Conservation (phyloP, 2,797 vertebrate species). For the Manis crassicaudata region DNA sequence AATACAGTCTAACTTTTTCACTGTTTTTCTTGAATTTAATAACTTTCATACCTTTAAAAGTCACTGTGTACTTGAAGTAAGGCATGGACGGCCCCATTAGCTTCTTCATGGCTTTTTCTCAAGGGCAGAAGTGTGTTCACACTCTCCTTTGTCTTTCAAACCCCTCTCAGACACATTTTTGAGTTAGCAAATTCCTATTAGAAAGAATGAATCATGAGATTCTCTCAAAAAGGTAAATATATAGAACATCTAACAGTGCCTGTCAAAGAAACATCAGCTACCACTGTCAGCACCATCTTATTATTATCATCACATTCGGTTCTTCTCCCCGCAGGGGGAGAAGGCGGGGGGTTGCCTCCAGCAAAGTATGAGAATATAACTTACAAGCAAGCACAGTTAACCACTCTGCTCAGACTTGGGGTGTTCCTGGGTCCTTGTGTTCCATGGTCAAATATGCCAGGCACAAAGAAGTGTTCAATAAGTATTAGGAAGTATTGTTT, state of each 20-base stretch:
- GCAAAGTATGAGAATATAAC: not conserved
- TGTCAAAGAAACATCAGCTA: not conserved
- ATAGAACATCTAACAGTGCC: not conserved
- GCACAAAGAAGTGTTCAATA: not conserved
- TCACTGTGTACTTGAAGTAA: not conserved
- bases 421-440: not conserved
- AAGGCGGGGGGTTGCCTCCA: not conserved
- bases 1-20: not conserved
- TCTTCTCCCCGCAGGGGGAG: not conserved
- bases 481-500: not conserved
- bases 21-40: not conserved
- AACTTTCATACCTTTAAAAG: not conserved
- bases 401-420: not conserved
- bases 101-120: not conserved
- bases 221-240: slow-evolving; percentile 15
- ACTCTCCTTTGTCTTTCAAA: not conserved
- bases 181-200: not conserved
- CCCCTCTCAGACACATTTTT: not conserved
- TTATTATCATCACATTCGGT: not conserved
- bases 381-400: not conserved
- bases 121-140: not conserved
- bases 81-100: not conserved
- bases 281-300: not conserved
- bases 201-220: not conserved
- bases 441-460: not conserved